These are phyloP conservation scores for Lycophotia porphyrea DNA, from an alignment of 2,888 invertebrate genomes.

Conservation along the genomic window DNA sequence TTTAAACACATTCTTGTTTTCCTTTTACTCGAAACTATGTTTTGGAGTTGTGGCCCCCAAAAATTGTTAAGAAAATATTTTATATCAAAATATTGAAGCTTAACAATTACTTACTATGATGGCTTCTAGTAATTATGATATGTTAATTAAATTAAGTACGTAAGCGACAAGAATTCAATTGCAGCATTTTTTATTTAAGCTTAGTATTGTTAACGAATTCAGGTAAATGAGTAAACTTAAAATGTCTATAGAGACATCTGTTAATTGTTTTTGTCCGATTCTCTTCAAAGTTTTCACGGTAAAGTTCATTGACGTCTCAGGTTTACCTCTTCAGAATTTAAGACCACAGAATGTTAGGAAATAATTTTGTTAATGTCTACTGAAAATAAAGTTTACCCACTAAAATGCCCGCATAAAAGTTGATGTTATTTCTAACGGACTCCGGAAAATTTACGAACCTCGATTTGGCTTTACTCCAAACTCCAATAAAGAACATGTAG, in stretches of 20 bases:
- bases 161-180: not conserved
- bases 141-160: not conserved
- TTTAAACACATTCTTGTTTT: not conserved
- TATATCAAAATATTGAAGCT: not conserved
- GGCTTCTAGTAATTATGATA: not conserved
- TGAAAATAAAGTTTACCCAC: not conserved
- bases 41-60: not conserved
- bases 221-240: not conserved
- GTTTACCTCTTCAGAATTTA: not conserved
- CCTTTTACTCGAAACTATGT: not conserved
- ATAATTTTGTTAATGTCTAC: not conserved
- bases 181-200: not conserved
- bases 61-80: not conserved
- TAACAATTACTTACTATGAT: not conserved
- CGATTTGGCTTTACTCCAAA: constrained; percentile 24
- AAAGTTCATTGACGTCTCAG: not conserved
- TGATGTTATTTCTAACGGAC: constrained; percentile 3
- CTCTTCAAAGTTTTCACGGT: not conserved
- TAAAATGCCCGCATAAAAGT: not conserved
- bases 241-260: constrained; percentile 8
- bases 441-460: constrained; percentile 3
- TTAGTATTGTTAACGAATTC: not conserved
- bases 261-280: constrained; percentile 32
- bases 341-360: not conserved
- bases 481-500: constrained; percentile 8